Percentiles rank a stretch among this genome's conserved stretches.
Conservation (phyloP, 2,888 invertebrate species). For the Dicranocentrus wangi region DNA sequence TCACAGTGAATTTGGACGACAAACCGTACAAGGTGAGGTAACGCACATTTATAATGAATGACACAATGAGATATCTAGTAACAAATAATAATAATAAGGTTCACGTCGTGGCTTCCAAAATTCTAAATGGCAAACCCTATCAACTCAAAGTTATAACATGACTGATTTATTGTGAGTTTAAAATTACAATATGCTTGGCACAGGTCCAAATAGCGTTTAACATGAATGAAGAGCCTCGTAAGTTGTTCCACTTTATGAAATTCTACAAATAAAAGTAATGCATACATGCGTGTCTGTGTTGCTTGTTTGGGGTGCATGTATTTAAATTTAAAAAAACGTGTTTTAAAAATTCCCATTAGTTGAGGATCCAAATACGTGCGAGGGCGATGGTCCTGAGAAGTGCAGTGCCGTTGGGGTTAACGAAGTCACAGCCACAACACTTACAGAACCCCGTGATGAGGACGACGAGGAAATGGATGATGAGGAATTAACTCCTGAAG, state of each 20-base stretch:
- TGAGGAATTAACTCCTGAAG: constrained; percentile 20
- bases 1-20: not conserved
- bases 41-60: not conserved
- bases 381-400: constrained; percentile 15
- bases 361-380: constrained; percentile 34
- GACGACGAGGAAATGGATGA: constrained; percentile 23
- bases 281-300: too few species aligned
- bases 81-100: not conserved
- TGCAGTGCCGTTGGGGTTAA: constrained; percentile 21
- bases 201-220: constrained; percentile 52
- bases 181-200: not conserved
- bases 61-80: not conserved
- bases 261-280: too few species aligned
- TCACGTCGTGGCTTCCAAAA: too few species aligned
- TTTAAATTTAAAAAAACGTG: too few species aligned
- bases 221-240: constrained; percentile 50
- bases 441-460: constrained; percentile 25
- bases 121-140: too few species aligned
- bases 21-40: constrained; percentile 43
- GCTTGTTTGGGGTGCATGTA: too few species aligned
- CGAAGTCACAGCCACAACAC: constrained; percentile 17
- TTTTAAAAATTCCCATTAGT: constrained; percentile 18
- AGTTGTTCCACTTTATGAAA: too few species aligned
- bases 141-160: too few species aligned
- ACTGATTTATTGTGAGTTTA: too few species aligned